Conservation (phyloP, 2,888 invertebrate species). For the Cosmopolites sordidus region DNA sequence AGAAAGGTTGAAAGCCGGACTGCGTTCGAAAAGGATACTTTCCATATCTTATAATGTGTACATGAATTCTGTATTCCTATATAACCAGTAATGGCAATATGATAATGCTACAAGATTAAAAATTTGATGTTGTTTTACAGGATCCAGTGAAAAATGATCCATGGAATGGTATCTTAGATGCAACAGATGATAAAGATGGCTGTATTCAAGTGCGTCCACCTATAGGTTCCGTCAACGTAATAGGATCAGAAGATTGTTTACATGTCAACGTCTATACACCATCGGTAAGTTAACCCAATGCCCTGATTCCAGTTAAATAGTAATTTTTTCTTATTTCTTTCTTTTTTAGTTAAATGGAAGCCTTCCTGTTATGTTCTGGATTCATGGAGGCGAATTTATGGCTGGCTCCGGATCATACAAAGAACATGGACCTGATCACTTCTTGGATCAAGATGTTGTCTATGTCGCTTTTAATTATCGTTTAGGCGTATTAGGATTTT, state of each 20-base stretch:
- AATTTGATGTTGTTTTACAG: conserved; percentile 8
- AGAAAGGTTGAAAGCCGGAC: too few relatives aligned
- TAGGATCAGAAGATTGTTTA: conserved; percentile 35
- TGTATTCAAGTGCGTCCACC: conserved; percentile 26
- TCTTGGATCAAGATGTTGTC: conserved; percentile 62
- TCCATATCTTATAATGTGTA: too few relatives aligned
- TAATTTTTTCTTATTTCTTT: not conserved
- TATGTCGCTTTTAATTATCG: conserved; percentile 67
- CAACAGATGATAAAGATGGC: conserved; percentile 23
- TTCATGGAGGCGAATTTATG: conserved; percentile 46
- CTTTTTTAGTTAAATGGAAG: conserved; percentile 22
- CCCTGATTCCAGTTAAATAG: too few relatives aligned
- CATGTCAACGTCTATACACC: conserved; percentile 34
- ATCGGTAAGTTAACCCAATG: conserved; percentile 23
- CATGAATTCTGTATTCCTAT: too few relatives aligned
- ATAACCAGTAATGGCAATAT: too few relatives aligned
- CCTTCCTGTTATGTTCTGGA: conserved; percentile 44
- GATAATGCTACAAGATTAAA: too few relatives aligned
- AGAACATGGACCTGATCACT: conserved; percentile 17
- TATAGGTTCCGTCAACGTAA: not conserved
- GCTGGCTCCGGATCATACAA: conserved; percentile 20
- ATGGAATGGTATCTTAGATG: conserved; percentile 33
- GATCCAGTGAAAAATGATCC: conserved; percentile 29
- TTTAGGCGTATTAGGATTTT: conserved; percentile 66
- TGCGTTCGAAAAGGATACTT: too few relatives aligned